phyloP scores from a whole-genome alignment of 2,888 invertebrate species.

The Sarcophaga subvicina region DNA sequence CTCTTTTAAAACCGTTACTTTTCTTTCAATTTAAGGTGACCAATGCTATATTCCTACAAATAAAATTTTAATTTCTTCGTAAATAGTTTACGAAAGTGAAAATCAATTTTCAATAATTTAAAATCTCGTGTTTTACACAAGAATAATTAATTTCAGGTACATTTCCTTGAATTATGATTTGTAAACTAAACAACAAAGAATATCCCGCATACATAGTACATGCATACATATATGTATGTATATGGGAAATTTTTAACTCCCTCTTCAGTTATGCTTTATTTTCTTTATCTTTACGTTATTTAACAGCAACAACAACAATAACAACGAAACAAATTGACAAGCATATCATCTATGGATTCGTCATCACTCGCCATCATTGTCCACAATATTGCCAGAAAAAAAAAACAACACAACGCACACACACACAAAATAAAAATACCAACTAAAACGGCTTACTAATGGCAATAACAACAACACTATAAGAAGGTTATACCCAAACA shows the following conservation, averaged over 20 bases:
- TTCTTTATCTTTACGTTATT: not conserved
- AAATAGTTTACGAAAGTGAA: no score
- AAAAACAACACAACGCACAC: constrained; percentile 6
- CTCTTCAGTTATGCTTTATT: constrained; percentile 19
- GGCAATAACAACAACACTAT: not conserved
- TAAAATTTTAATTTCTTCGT: no score
- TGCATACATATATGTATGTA: no score
- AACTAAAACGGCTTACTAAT: not conserved
- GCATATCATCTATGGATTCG: constrained; percentile 61
- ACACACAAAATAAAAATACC: constrained; percentile 25
- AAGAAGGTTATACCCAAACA: constrained; percentile 41
- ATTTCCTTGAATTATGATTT: constrained; percentile 3
- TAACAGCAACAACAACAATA: not conserved
- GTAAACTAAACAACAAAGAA: constrained; percentile 12
- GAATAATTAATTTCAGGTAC: constrained; percentile 16
- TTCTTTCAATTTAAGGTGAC: not conserved
- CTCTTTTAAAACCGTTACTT: not conserved
- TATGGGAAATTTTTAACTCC: not conserved
- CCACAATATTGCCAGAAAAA: not conserved
- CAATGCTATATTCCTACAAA: not conserved
- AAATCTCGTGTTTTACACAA: no score
- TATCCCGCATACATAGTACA: not conserved
- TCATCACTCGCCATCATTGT: constrained; percentile 50
- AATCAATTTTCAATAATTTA: no score
- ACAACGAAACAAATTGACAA: constrained; percentile 38